These are phyloP conservation scores for Probosciger aterrimus DNA, from an alignment of 2,113 vertebrate genomes.

Conservation along the genomic window DNA sequence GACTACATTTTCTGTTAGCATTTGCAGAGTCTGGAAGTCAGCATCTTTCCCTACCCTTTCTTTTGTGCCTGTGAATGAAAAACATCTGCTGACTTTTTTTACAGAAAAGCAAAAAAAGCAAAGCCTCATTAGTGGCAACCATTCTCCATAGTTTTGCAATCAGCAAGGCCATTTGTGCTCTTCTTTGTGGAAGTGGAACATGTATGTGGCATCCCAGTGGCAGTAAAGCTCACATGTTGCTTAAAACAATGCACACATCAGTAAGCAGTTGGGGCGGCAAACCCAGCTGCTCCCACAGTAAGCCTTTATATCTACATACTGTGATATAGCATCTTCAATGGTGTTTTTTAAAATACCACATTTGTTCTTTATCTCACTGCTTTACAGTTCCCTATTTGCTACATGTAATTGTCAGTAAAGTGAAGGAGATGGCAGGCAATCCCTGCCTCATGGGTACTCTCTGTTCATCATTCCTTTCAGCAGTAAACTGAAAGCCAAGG, in stretches of 20 bases:
- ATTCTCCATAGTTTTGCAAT: background rate
- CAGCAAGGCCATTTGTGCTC: background rate
- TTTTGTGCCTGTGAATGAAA: background rate
- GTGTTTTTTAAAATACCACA: background rate
- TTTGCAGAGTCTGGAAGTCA: background rate
- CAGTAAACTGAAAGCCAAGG: background rate
- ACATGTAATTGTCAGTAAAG: background rate
- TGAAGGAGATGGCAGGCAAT: background rate
- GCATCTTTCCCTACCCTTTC: background rate
- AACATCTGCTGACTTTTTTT: background rate
- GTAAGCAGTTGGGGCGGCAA: background rate
- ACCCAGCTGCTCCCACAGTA: background rate
- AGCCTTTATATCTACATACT: background rate
- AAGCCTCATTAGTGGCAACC: background rate
- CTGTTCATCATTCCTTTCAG: background rate
- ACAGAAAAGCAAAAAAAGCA: background rate
- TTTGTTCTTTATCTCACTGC: background rate
- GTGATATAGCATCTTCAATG: background rate
- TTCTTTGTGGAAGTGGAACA: background rate
- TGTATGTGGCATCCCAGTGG: background rate
- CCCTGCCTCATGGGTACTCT: background rate
- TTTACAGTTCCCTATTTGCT: background rate
- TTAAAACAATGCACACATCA: background rate
- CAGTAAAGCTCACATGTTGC: background rate
- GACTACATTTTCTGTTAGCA: background rate